These are phyloP conservation scores for Agrilus cyanescens DNA, from an alignment of 2,888 invertebrate genomes.

Conservation along the genomic window DNA sequence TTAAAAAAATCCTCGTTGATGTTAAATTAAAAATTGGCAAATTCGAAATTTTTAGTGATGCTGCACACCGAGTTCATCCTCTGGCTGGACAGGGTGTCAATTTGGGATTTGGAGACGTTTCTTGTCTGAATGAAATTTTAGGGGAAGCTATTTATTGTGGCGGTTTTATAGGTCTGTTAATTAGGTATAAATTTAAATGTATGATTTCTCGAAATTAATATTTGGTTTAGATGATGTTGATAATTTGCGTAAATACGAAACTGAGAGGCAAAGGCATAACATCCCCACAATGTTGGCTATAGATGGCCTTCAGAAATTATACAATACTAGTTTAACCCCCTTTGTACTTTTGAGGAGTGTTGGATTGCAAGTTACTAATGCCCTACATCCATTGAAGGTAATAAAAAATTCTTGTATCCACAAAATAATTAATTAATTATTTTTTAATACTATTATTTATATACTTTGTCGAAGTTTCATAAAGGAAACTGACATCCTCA, in stretches of 20 bases:
- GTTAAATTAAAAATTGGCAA: not conserved
- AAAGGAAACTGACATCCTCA: not conserved
- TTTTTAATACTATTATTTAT: not conserved
- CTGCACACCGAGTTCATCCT: conserved; percentile 87
- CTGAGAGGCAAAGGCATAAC: conserved; percentile 70
- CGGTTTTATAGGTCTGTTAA: conserved; percentile 49
- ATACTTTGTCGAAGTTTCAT: not conserved
- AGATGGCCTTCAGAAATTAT: conserved; percentile 77
- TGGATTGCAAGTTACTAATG: conserved; percentile 70
- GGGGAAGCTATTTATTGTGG: conserved; percentile 63
- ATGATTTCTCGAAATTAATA: not conserved
- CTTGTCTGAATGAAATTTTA: conserved; percentile 57
- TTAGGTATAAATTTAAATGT: not conserved
- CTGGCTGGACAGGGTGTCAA: conserved; percentile 97
- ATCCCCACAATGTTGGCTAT: conserved; percentile 79
- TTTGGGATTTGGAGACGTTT: conserved; percentile 89
- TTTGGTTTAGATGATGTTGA: not conserved
- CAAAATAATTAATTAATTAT: too few relatives aligned
- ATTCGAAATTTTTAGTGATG: conserved; percentile 47
- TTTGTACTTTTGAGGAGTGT: conserved; percentile 69
- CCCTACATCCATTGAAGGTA: conserved; percentile 65
- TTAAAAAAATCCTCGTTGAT: conserved; percentile 9
- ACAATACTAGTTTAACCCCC: conserved; percentile 60
- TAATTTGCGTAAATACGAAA: conserved; percentile 56
- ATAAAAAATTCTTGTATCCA: conserved; percentile 12